Conservation (phyloP, 1,140 invertebrate genomes). For the Trichoplusia ni region DNA sequence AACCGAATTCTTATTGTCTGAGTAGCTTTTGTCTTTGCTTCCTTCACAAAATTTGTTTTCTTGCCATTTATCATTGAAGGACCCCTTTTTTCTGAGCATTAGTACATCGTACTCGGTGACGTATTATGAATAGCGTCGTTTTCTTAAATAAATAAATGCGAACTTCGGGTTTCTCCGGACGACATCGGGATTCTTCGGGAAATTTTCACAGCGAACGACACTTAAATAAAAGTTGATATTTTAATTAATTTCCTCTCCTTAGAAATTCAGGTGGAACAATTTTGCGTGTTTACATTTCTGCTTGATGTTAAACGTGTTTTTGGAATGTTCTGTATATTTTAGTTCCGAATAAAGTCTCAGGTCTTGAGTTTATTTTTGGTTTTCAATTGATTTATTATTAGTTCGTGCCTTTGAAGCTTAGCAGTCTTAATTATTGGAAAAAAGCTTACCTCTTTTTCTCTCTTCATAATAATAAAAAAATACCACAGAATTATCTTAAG, state of each 20-base stretch:
- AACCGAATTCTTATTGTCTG: neutral
- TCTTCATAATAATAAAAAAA: too few relatives aligned
- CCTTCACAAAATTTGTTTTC: conserved; percentile 13
- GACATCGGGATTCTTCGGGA: neutral
- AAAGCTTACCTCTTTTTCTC: too few relatives aligned
- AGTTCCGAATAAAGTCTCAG: too few relatives aligned
- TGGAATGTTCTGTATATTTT: too few relatives aligned
- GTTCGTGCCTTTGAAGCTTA: neutral
- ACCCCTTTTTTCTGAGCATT: conserved; percentile 19
- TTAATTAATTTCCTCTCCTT: conserved; percentile 5
- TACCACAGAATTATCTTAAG: too few relatives aligned
- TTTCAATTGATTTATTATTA: too few relatives aligned
- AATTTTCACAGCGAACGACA: neutral
- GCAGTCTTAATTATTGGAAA: neutral
- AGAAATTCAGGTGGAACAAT: neutral
- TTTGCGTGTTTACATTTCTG: neutral
- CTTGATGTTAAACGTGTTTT: too few relatives aligned
- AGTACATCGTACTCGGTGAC: neutral
- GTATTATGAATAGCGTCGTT: conserved; percentile 15
- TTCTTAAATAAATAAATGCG: conserved; percentile 2
- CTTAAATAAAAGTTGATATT: conserved; percentile 2
- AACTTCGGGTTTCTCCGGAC: neutral
- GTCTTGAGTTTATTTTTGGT: too few relatives aligned
- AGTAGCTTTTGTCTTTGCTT: conserved; percentile 7
- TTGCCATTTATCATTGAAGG: conserved; percentile 15